Evolutionary conservation across 2,113 vertebrate genomes (phyloP).

Genomic region (Vulpes lagopus): DNA sequence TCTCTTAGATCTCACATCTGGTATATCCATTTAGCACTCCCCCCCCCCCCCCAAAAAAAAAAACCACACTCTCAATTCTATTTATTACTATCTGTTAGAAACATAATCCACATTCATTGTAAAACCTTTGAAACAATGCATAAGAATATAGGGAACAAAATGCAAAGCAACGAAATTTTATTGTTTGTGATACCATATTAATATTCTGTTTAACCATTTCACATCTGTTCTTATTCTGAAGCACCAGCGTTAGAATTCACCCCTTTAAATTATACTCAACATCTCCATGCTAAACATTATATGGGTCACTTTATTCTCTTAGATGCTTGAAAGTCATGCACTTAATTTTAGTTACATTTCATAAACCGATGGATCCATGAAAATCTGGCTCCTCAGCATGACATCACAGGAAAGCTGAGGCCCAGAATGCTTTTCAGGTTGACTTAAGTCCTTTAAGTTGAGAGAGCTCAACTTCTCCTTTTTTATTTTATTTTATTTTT

Average conservation of each 20-base stretch:
- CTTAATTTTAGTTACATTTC: not conserved
- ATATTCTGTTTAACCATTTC: not conserved
- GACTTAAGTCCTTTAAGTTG: not conserved
- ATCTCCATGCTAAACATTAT: fast-evolving
- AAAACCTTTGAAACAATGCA: not conserved
- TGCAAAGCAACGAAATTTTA: not conserved
- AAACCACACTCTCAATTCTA: not conserved
- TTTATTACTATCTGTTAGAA: not conserved
- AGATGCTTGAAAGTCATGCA: not conserved
- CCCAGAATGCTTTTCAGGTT: not conserved
- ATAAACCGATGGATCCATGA: not conserved
- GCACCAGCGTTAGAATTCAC: not conserved
- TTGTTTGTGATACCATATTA: not conserved
- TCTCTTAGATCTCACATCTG: not conserved
- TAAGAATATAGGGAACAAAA: not conserved
- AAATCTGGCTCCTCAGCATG: not conserved
- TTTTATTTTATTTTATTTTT: not conserved
- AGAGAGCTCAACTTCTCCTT: not conserved
- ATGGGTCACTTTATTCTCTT: not conserved
- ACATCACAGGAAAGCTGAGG: not conserved
- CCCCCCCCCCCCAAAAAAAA: too few species aligned
- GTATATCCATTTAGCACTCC: not conserved
- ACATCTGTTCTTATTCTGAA: not conserved
- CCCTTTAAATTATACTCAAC: not conserved
- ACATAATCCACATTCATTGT: not conserved